Evolutionary conservation across 2,888 invertebrate species (phyloP).

Genomic region (Abrostola triplasia): DNA sequence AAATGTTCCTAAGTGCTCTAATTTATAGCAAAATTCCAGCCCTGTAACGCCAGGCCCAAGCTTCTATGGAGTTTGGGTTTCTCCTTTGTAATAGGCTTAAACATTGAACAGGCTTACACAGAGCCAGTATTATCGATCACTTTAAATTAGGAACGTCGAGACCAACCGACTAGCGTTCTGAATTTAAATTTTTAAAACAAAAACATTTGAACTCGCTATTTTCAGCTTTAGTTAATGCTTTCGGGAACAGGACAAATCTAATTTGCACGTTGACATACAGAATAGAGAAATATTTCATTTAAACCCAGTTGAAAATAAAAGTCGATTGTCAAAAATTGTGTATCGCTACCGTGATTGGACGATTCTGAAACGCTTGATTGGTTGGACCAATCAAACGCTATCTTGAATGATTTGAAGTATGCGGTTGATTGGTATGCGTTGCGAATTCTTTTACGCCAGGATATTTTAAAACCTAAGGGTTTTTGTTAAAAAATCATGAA

Average conservation of each 20-base stretch:
- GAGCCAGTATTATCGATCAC: slow-evolving; percentile 42
- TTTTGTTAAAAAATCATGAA: no score
- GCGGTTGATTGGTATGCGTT: no score
- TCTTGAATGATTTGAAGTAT: not conserved
- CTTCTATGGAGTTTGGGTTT: no score
- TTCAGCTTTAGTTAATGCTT: slow-evolving; percentile 4
- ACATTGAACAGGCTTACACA: not conserved
- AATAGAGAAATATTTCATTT: slow-evolving; percentile 7
- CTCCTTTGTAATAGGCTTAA: no score
- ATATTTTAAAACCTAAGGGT: no score
- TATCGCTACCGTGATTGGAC: not conserved
- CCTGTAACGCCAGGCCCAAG: no score
- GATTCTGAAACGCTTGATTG: not conserved
- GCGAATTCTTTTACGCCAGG: no score
- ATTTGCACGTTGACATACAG: slow-evolving; percentile 12
- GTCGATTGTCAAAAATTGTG: slow-evolving; percentile 1
- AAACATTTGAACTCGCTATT: slow-evolving; percentile 4
- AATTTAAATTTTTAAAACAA: slow-evolving; percentile 29
- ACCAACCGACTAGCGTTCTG: not conserved
- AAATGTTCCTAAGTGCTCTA: no score
- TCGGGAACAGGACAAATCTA: slow-evolving; percentile 6
- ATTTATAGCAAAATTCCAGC: no score
- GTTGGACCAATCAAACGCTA: not conserved
- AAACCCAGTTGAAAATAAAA: not conserved
- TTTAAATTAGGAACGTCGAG: slow-evolving; percentile 38